Evolutionary conservation across 1,140 invertebrate species (phyloP).

Genomic region (Penaeus chinensis): DNA sequence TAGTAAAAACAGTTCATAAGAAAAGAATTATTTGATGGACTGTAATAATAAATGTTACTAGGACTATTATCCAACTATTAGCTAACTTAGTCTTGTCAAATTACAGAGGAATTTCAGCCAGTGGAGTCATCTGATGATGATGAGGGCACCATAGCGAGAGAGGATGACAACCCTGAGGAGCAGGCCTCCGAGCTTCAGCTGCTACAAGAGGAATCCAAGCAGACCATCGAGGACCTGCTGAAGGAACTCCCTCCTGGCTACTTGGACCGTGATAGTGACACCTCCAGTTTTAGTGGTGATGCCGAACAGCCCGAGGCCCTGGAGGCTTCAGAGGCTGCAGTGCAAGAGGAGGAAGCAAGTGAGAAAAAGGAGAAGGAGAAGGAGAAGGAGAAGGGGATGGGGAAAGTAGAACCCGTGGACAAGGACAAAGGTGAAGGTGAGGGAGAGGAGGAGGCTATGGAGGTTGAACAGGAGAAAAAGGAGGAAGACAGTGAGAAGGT

Average conservation of each 20-base stretch:
- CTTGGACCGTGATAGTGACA: slow-evolving; percentile 74
- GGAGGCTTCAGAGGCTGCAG: slow-evolving; percentile 15
- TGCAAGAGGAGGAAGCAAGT: slow-evolving; percentile 18
- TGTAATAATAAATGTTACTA: too few relatives aligned
- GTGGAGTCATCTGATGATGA: slow-evolving; percentile 86
- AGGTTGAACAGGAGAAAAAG: slow-evolving; percentile 65
- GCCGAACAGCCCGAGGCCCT: not conserved
- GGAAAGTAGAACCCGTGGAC: slow-evolving; percentile 15
- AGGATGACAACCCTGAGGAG: slow-evolving; percentile 74
- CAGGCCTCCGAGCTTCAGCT: slow-evolving; percentile 85
- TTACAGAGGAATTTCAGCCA: slow-evolving; percentile 81
- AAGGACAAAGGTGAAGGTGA: slow-evolving; percentile 11
- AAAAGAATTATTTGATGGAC: not conserved
- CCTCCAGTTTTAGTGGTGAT: slow-evolving; percentile 34
- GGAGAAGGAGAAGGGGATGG: slow-evolving; percentile 65
- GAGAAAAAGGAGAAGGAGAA: slow-evolving; percentile 63
- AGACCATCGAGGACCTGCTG: slow-evolving; percentile 90
- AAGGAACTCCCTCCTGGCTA: slow-evolving; percentile 82
- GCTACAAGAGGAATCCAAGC: slow-evolving; percentile 88
- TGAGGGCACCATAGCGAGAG: slow-evolving; percentile 95
- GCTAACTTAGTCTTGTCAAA: slow-evolving; percentile 39
- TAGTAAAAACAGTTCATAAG: too few relatives aligned
- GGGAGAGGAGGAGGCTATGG: slow-evolving; percentile 70
- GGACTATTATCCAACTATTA: not conserved
- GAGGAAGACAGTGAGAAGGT: slow-evolving; percentile 66